Conservation (phyloP, 2,113 vertebrate genomes). For the Zosterops hypoxanthus region DNA sequence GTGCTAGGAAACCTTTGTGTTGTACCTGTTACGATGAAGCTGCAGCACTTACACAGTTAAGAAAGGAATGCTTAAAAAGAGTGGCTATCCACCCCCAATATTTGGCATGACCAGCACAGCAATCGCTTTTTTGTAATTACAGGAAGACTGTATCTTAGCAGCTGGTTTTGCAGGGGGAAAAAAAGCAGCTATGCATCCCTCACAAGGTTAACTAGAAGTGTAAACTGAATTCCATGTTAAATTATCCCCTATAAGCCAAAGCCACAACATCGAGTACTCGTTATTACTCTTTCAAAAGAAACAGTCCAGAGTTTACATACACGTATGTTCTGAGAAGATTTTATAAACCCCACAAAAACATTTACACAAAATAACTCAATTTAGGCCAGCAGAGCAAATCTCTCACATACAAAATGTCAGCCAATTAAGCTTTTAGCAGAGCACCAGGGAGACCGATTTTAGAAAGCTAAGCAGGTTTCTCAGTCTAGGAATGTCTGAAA, state of each 20-base stretch:
- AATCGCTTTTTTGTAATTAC: not conserved
- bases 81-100: not conserved
- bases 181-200: not conserved
- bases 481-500: slow-evolving; percentile 59
- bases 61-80: not conserved
- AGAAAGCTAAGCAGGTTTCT: slow-evolving; percentile 63
- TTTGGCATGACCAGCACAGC: not conserved
- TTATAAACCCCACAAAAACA: slow-evolving; percentile 61
- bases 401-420: slow-evolving; percentile 61
- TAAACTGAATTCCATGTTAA: slow-evolving; percentile 55
- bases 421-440: slow-evolving; percentile 60
- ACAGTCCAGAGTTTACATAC: slow-evolving; percentile 53
- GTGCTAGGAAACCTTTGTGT: not conserved
- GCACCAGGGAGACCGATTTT: slow-evolving; percentile 53
- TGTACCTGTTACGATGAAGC: not conserved
- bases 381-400: slow-evolving; percentile 55
- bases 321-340: slow-evolving; percentile 44
- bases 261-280: slow-evolving; percentile 44
- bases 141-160: not conserved
- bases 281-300: slow-evolving; percentile 58
- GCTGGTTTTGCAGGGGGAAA: not conserved
- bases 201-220: slow-evolving; percentile 17
- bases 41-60: fast-evolving
- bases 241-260: slow-evolving; percentile 59
- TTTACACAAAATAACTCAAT: slow-evolving; percentile 55